Evolutionary conservation across 2,888 invertebrate genomes (phyloP).

Genomic region (Boloria selene): DNA sequence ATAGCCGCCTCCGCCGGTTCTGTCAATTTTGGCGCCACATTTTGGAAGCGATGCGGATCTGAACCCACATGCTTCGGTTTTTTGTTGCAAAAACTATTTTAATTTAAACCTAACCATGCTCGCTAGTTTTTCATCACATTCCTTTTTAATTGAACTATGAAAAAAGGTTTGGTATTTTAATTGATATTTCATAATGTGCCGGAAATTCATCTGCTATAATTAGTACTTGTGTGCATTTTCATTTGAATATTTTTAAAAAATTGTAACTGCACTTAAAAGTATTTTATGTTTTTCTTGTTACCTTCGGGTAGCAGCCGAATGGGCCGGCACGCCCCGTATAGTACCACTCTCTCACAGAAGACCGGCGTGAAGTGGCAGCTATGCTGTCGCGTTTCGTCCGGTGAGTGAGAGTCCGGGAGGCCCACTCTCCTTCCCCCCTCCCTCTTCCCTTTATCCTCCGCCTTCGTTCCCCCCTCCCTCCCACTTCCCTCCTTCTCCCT

Average conservation of each 20-base stretch:
- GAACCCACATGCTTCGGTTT: slow-evolving; percentile 41
- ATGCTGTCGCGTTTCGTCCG: too few relatives aligned
- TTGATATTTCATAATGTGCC: slow-evolving; percentile 20
- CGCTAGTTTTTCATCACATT: slow-evolving; percentile 40
- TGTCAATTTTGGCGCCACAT: slow-evolving; percentile 66
- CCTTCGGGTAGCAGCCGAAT: too few relatives aligned
- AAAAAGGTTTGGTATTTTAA: slow-evolving; percentile 38
- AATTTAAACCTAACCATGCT: slow-evolving; percentile 39
- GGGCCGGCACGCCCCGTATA: too few relatives aligned
- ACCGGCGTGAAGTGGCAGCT: too few relatives aligned
- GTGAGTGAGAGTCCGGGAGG: too few relatives aligned
- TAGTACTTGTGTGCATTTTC: neutral
- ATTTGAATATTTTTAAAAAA: neutral
- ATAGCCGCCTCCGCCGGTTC: slow-evolving; percentile 48
- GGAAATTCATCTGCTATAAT: neutral
- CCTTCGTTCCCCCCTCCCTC: too few relatives aligned
- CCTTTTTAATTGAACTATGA: slow-evolving; percentile 32
- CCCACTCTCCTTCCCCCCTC: too few relatives aligned
- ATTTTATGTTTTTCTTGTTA: too few relatives aligned
- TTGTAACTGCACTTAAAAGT: too few relatives aligned
- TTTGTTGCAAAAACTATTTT: slow-evolving; percentile 39
- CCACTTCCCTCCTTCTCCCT: too few relatives aligned
- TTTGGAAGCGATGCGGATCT: slow-evolving; percentile 55
- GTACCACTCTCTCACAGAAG: too few relatives aligned
- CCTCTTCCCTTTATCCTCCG: too few relatives aligned